These are phyloP conservation scores for Archilochus colubris DNA, from an alignment of 2,113 vertebrate species.

Conservation along the genomic window DNA sequence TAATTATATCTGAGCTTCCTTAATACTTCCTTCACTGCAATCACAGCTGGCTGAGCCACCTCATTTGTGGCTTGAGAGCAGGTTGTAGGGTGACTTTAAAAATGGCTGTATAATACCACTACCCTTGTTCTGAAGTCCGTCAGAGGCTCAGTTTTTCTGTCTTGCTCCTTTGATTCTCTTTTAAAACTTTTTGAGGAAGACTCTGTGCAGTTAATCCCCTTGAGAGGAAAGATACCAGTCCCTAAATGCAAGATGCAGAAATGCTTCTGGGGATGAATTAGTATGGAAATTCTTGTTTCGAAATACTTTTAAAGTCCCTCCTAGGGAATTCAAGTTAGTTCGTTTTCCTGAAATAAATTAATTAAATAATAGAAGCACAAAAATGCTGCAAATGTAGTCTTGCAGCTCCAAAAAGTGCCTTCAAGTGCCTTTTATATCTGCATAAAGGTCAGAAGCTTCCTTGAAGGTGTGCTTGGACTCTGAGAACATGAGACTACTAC, in stretches of 20 bases:
- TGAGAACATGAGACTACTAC: background rate
- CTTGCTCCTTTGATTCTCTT: background rate
- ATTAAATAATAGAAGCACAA: background rate
- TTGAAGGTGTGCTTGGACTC: background rate
- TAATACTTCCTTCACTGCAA: background rate
- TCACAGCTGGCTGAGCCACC: background rate
- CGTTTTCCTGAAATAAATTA: background rate
- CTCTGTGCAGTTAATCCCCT: background rate
- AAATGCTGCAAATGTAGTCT: background rate
- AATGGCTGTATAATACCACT: background rate
- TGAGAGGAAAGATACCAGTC: background rate
- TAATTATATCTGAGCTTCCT: background rate
- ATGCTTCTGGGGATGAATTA: background rate
- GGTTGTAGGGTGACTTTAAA: background rate
- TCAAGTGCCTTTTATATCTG: background rate
- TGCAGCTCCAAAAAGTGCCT: background rate
- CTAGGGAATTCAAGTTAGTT: background rate
- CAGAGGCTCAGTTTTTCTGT: background rate
- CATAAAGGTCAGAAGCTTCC: background rate
- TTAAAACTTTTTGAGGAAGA: background rate
- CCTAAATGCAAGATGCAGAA: background rate
- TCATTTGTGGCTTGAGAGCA: background rate
- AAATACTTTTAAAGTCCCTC: background rate
- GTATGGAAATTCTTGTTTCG: background rate
- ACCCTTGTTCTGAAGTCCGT: background rate